Evolutionary conservation across 53 echinoderm and acorn worm species (phyloP).

Genomic region (Zoroaster sp.): DNA sequence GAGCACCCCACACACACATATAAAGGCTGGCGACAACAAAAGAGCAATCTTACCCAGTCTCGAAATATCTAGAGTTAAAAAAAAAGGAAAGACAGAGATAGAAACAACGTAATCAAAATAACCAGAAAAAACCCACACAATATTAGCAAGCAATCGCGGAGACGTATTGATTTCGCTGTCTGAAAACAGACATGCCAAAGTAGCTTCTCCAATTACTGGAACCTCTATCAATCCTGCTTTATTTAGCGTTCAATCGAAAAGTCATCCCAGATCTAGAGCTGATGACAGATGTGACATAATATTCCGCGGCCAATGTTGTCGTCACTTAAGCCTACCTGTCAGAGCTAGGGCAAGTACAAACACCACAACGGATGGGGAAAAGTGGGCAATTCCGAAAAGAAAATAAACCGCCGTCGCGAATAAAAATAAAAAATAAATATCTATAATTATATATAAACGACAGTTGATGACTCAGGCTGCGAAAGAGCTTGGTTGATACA

Average conservation of each 20-base stretch:
- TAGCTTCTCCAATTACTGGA: background rate
- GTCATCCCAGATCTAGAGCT: background rate
- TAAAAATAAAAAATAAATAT: no score
- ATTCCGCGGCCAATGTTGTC: background rate
- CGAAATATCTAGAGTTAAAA: no score
- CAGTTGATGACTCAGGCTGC: no score
- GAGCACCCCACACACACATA: no score
- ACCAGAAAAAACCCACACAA: no score
- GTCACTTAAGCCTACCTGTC: background rate
- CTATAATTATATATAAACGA: no score
- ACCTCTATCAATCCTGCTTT: background rate
- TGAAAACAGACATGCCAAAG: background rate
- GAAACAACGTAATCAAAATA: no score
- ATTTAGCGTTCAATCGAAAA: background rate
- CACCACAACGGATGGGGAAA: background rate
- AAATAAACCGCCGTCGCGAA: slow-evolving; percentile 3
- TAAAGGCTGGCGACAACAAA: no score
- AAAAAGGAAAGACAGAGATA: no score
- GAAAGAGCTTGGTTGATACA: no score
- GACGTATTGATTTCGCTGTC: background rate
- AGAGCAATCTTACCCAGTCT: no score
- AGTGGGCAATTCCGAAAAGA: slow-evolving; percentile 32
- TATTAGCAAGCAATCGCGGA: no score
- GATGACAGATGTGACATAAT: slow-evolving; percentile 23
- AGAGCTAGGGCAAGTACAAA: background rate